These are phyloP conservation scores for Mimas tiliae DNA, from an alignment of 2,888 invertebrate genomes.

Conservation along the genomic window DNA sequence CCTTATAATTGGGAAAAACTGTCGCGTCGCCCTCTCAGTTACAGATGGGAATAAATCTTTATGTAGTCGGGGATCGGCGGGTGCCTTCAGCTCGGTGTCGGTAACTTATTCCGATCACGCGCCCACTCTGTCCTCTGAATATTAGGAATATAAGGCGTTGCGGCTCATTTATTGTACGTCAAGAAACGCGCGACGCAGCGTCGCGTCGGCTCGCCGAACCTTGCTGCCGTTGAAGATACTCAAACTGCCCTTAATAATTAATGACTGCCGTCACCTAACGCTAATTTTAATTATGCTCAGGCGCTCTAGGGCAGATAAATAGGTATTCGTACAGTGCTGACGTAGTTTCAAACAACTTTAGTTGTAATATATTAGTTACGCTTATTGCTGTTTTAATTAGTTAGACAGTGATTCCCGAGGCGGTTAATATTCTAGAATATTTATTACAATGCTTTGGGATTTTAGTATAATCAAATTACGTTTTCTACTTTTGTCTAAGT, in stretches of 20 bases:
- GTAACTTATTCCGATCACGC: conserved; percentile 77
- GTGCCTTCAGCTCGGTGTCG: conserved; percentile 48
- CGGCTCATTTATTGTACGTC: conserved; percentile 79
- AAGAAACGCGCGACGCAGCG: conserved; percentile 32
- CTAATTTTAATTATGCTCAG: conserved; percentile 71
- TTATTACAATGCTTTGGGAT: conserved; percentile 7
- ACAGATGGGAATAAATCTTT: conserved; percentile 84
- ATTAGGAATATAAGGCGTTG: conserved; percentile 75
- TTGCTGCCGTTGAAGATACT: conserved; percentile 64
- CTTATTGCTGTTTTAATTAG: conserved; percentile 21
- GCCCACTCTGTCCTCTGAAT: conserved; percentile 78
- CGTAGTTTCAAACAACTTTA: conserved; percentile 20
- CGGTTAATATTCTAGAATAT: conserved; percentile 13
- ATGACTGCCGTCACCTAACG: conserved; percentile 65
- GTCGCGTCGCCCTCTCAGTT: conserved; percentile 82
- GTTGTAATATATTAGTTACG: conserved; percentile 20
- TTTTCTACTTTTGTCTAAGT: neutral
- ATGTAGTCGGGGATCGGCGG: conserved; percentile 75
- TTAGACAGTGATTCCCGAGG: conserved; percentile 18
- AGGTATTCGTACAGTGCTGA: conserved; percentile 22
- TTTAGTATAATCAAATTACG: conserved; percentile 1
- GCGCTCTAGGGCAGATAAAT: conserved; percentile 36
- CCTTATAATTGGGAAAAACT: conserved; percentile 83
- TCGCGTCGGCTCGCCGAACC: conserved; percentile 41
- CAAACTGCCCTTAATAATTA: conserved; percentile 77